A percentile compares a stretch with the other conserved stretches of the same genome.
phyloP scores from a whole-genome alignment of 2,797 vertebrate species.

The Aeoliscus strigatus region DNA sequence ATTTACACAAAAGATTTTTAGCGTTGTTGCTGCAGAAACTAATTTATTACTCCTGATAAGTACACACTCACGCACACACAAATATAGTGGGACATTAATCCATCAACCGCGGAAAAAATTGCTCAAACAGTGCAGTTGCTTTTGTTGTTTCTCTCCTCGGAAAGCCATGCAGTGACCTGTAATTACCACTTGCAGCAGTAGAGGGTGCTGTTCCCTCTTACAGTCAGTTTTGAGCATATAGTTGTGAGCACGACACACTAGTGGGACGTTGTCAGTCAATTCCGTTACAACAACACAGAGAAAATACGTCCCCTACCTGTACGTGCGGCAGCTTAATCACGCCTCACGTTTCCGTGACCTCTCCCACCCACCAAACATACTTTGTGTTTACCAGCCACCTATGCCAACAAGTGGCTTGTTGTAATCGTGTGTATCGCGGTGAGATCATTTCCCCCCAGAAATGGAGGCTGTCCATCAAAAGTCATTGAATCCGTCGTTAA shows the following conservation, averaged over 20 bases:
- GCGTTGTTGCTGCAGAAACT: no score
- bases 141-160: no score
- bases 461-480: slow-evolving; percentile 49
- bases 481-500: slow-evolving; percentile 27
- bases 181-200: no score
- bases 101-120: no score
- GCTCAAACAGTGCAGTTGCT: no score
- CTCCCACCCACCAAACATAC: slow-evolving; percentile 40
- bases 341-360: slow-evolving; percentile 60
- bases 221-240: slow-evolving; percentile 43
- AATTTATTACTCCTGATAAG: no score
- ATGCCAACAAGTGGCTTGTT: slow-evolving; percentile 51
- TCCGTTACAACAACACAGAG: slow-evolving; percentile 26
- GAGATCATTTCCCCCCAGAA: slow-evolving; percentile 47
- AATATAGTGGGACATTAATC: no score
- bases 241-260: slow-evolving; percentile 57
- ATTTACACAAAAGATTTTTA: no score
- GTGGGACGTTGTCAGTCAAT: slow-evolving; percentile 44
- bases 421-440: slow-evolving; percentile 37
- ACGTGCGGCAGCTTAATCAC: slow-evolving; percentile 66
- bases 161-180: no score
- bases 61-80: no score
- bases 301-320: slow-evolving; percentile 46
- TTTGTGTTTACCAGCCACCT: slow-evolving; percentile 25
- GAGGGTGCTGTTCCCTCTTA: no score